Conservation (phyloP, 2,113 vertebrate genomes). For the Nannobrachium achirus region DNA sequence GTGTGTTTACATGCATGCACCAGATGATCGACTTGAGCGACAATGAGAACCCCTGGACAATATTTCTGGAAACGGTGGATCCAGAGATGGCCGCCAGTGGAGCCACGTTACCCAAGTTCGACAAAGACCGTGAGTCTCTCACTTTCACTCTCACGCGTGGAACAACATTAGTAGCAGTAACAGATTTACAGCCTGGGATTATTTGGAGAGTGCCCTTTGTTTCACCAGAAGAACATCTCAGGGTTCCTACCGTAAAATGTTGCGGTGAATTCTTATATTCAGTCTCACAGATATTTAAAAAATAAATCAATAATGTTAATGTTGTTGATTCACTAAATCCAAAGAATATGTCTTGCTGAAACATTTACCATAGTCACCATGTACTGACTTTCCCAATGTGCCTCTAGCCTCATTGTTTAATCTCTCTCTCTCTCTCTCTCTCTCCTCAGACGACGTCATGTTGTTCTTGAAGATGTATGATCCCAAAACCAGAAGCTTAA, state of each 20-base stretch:
- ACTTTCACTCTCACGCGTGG: neutral
- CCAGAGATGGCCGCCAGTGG: constrained; percentile 97
- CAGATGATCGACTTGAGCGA: constrained; percentile 99
- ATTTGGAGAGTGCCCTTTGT: no score
- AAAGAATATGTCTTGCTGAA: no score
- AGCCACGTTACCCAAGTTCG: constrained; percentile 97
- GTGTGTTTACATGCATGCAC: neutral
- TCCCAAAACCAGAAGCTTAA: constrained; percentile 98
- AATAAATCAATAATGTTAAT: no score
- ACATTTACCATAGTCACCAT: no score
- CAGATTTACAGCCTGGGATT: no score
- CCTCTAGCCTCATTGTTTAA: neutral
- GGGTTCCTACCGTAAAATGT: no score
- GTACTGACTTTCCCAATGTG: no score
- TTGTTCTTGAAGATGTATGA: constrained; percentile 99
- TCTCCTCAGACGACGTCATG: constrained; percentile 93
- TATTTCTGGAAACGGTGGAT: constrained; percentile 99
- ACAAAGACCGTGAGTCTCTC: constrained; percentile 94
- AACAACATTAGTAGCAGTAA: no score
- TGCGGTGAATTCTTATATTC: no score
- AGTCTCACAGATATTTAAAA: no score
- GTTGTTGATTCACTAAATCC: no score
- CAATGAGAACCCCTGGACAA: constrained; percentile 99
- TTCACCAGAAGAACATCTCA: no score
- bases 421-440: neutral